phyloP scores from a whole-genome alignment of 2,797 vertebrate genomes.

The Muraenolepis orangiensis region DNA sequence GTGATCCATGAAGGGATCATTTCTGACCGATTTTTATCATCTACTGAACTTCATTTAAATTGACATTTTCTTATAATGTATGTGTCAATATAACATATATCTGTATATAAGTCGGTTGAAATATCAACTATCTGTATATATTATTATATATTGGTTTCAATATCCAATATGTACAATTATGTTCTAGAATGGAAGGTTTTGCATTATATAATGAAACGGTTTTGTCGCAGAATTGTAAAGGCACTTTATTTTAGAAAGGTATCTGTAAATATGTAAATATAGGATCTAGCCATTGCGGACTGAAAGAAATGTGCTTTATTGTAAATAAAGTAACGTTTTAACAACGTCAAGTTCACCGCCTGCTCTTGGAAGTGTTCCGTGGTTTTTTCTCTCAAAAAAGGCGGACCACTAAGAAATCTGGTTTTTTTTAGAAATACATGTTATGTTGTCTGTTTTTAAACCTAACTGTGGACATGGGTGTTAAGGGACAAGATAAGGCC shows the following conservation, averaged over 20 bases:
- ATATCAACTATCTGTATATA: background rate
- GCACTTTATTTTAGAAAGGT: background rate
- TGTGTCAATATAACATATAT: no score
- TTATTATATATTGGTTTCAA: background rate
- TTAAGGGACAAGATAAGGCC: constrained; percentile 3
- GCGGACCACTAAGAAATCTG: no score
- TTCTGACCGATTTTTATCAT: background rate
- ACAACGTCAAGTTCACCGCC: background rate
- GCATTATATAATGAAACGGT: background rate
- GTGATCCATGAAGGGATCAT: background rate
- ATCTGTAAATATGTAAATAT: constrained; percentile 45
- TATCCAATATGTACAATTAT: background rate
- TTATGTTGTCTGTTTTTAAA: background rate
- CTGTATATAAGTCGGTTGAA: background rate
- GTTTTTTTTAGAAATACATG: background rate
- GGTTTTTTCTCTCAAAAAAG: background rate
- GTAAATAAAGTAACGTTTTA: constrained; percentile 40
- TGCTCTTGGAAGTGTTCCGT: background rate
- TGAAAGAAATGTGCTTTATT: constrained; percentile 25
- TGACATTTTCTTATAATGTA: no score
- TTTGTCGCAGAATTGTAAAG: background rate
- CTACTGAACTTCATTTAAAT: background rate
- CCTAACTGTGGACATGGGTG: background rate
- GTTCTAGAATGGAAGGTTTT: background rate
- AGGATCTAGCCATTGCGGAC: constrained; percentile 13